A percentile compares a stretch with the other conserved stretches of the same genome.
Conservation (phyloP, 2,797 vertebrate species). For the Oryzias sinensis region DNA sequence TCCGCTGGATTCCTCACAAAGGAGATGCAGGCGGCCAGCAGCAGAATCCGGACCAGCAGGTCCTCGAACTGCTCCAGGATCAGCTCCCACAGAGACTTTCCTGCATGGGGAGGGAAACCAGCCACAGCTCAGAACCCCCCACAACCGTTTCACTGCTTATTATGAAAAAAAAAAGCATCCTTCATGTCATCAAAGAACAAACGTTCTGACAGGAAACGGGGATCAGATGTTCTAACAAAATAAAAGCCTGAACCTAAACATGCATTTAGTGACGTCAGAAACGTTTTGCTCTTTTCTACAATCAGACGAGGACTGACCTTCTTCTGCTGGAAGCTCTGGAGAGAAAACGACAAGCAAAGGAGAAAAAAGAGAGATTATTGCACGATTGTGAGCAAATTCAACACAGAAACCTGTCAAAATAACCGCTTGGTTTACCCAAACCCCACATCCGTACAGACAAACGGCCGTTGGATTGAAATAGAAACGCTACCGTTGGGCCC, state of each 20-base stretch:
- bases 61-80: conserved; percentile 84
- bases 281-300: neutral
- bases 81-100: conserved; percentile 81
- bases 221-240: neutral
- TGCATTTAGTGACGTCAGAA: neutral
- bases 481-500: conserved; percentile 75
- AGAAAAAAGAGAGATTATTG: neutral
- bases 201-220: neutral
- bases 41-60: conserved; percentile 79
- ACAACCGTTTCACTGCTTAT: no score
- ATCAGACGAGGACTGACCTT: conserved; percentile 62
- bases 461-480: no score
- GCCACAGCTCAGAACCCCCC: no score
- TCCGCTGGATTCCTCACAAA: conserved; percentile 70
- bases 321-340: conserved; percentile 79
- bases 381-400: no score
- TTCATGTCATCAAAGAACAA: neutral
- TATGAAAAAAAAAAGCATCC: no score
- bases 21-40: conserved; percentile 82
- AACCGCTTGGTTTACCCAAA: no score
- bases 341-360: neutral
- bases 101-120: conserved; percentile 46
- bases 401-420: neutral
- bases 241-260: neutral
- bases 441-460: no score